Percentiles rank a stretch among this genome's conserved stretches.
phyloP scores from a whole-genome alignment of 2,888 invertebrate genomes.

The Peribatodes rhomboidaria region DNA sequence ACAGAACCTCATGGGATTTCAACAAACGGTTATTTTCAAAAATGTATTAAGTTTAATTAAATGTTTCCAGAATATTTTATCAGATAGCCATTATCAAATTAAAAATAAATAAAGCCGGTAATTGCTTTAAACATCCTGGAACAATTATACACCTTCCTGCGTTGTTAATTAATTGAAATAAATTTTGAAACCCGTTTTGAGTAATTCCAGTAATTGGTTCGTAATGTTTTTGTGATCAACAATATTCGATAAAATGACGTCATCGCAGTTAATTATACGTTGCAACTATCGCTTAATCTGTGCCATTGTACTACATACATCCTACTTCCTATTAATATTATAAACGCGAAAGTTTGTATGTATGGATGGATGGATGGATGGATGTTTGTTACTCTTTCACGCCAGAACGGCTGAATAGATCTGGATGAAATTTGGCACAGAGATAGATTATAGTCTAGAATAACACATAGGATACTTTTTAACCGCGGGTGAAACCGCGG shows the following conservation, averaged over 20 bases:
- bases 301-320: neutral
- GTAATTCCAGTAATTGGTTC: slow-evolving; percentile 5
- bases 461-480: too few relatives aligned
- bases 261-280: neutral
- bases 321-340: too few relatives aligned
- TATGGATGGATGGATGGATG: too few relatives aligned
- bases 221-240: neutral
- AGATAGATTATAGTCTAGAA: too few relatives aligned
- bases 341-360: too few relatives aligned
- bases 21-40: too few relatives aligned
- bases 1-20: too few relatives aligned
- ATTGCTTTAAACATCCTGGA: neutral
- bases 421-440: too few relatives aligned
- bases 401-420: too few relatives aligned
- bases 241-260: neutral
- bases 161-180: neutral
- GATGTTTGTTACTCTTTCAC: too few relatives aligned
- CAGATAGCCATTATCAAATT: neutral
- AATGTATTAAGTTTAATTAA: neutral
- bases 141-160: neutral
- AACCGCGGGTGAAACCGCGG: too few relatives aligned
- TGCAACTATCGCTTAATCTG: neutral
- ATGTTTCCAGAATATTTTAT: neutral
- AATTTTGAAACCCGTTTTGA: slow-evolving; percentile 1
- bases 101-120: slow-evolving; percentile 4